These are phyloP conservation scores for Agriopis aurantiaria DNA, from an alignment of 2,888 invertebrate genomes.

Conservation along the genomic window DNA sequence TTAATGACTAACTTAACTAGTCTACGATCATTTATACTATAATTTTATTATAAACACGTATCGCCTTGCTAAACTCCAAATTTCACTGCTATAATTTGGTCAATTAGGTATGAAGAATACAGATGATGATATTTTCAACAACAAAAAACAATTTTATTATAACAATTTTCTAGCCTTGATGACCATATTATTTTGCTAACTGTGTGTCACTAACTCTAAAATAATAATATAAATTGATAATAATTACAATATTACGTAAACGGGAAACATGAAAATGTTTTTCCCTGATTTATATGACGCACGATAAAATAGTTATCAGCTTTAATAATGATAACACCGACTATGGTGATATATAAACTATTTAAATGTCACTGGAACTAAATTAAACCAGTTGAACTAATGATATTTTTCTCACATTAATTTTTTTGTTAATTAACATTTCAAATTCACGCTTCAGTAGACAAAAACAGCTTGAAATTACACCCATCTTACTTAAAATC, in stretches of 20 bases:
- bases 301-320: not conserved
- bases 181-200: conserved; percentile 17
- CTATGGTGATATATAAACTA: not conserved
- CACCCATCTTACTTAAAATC: conserved; percentile 16
- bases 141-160: not conserved
- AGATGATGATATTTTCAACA: not conserved
- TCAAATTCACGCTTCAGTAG: conserved; percentile 57
- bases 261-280: not conserved
- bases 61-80: conserved; percentile 17
- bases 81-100: conserved; percentile 24
- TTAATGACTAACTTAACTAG: not conserved
- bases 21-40: too few relatives aligned
- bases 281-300: not conserved
- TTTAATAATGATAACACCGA: not conserved
- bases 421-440: not conserved
- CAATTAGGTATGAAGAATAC: not conserved
- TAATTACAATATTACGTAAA: not conserved
- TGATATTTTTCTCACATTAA: not conserved
- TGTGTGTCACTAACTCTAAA: conserved; percentile 22
- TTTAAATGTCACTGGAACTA: not conserved
- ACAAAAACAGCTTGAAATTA: conserved; percentile 60
- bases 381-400: not conserved
- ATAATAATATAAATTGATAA: not conserved
- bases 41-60: conserved; percentile 1
- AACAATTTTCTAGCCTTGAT: not conserved